These are phyloP conservation scores for Sepiola atlantica DNA, from an alignment of 2,888 invertebrate genomes.

Conservation along the genomic window DNA sequence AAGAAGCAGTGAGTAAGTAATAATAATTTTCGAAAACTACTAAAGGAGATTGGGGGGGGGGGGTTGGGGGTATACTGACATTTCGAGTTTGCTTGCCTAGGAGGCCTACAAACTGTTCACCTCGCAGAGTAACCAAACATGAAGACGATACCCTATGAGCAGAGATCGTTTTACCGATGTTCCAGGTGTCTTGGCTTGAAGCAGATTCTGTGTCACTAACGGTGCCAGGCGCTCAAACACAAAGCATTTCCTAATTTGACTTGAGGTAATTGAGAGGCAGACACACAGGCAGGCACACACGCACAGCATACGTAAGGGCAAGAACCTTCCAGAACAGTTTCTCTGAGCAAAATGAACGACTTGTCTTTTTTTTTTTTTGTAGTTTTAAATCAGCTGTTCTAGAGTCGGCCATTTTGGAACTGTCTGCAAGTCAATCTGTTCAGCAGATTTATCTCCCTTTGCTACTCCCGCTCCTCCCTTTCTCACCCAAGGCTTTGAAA, in stretches of 20 bases:
- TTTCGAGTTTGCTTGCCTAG: neutral
- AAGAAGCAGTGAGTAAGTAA: no score
- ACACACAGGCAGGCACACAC: neutral
- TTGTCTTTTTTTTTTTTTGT: neutral
- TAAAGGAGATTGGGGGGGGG: no score
- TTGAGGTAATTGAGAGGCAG: neutral
- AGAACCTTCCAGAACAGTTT: neutral
- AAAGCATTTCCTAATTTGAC: conserved; percentile 8
- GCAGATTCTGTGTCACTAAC: neutral
- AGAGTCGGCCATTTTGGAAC: neutral
- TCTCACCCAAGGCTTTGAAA: neutral
- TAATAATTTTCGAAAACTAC: no score
- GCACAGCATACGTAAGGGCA: neutral
- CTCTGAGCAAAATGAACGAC: neutral
- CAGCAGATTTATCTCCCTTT: neutral
- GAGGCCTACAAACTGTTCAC: neutral
- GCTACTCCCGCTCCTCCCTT: no score
- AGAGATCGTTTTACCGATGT: neutral
- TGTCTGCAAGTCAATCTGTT: neutral
- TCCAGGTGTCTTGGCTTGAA: neutral
- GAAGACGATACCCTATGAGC: neutral
- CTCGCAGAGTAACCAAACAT: neutral
- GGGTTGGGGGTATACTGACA: no score
- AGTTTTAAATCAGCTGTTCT: neutral
- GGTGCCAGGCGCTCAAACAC: neutral